phyloP scores from a whole-genome alignment of 2,888 invertebrate genomes.

The Spatulosminthurus flaviceps region DNA sequence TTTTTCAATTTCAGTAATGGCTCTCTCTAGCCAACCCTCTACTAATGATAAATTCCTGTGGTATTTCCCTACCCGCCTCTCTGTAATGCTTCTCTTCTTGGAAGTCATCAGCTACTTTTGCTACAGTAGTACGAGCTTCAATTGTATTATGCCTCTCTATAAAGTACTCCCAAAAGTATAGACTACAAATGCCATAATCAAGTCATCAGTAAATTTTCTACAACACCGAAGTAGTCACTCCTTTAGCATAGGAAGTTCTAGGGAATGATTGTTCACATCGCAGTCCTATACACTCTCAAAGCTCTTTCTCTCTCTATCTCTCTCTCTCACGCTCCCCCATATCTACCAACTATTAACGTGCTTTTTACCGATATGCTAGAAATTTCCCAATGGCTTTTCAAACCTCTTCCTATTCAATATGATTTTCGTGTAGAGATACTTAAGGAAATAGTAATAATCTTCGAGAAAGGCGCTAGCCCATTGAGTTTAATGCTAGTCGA shows the following conservation, averaged over 20 bases:
- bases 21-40: background rate
- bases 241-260: background rate
- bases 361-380: background rate
- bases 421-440: constrained; percentile 1
- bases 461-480: constrained; percentile 11
- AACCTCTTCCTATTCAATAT: background rate
- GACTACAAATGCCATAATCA: constrained; percentile 31
- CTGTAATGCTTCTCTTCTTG: background rate
- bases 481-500: constrained; percentile 26
- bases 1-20: constrained; percentile 41
- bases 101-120: background rate
- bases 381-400: background rate
- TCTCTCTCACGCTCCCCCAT: constrained; percentile 10
- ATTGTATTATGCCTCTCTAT: background rate
- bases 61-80: constrained; percentile 32
- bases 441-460: constrained; percentile 20
- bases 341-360: background rate
- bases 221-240: background rate
- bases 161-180: background rate
- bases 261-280: constrained; percentile 1
- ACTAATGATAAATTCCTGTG: constrained; percentile 44
- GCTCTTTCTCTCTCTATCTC: constrained; percentile 12
- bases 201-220: constrained; percentile 37
- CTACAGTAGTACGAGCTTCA: too few relatives aligned
- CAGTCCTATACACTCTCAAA: background rate